Evolutionary conservation across 2,797 vertebrate genomes (phyloP).

Genomic region (Apodemus agrarius): DNA sequence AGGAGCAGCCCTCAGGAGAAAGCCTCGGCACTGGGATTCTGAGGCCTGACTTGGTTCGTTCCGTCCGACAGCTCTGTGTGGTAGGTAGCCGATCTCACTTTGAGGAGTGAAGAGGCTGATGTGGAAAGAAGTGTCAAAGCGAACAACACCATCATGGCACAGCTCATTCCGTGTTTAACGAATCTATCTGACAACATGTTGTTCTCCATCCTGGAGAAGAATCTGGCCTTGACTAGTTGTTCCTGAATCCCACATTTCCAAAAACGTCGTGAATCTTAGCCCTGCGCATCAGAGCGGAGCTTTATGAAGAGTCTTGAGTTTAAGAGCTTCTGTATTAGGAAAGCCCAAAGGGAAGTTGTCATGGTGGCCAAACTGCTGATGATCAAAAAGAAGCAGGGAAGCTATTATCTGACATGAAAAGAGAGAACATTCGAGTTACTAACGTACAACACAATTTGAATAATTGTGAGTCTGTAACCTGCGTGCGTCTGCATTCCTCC

Average conservation of each 20-base stretch:
- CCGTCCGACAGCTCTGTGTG: background rate
- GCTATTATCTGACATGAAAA: slow-evolving; percentile 61
- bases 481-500: slow-evolving; percentile 22
- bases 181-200: background rate
- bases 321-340: background rate
- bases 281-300: background rate
- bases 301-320: background rate
- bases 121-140: background rate
- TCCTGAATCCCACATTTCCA: background rate
- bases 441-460: slow-evolving; percentile 72
- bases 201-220: slow-evolving; percentile 25
- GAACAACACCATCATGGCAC: background rate
- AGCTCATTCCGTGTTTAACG: slow-evolving; percentile 13
- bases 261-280: slow-evolving; percentile 1
- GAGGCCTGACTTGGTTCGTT: background rate
- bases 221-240: background rate
- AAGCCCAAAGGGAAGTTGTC: slow-evolving; percentile 45
- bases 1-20: background rate
- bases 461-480: slow-evolving; percentile 51
- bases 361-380: slow-evolving; percentile 63
- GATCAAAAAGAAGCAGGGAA: slow-evolving; percentile 71
- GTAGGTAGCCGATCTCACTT: background rate
- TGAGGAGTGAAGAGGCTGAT: slow-evolving; percentile 7
- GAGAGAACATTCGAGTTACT: slow-evolving; percentile 54
- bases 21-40: background rate